Conservation (phyloP, 2,797 vertebrate species). For the Chloroceryle amazona region DNA sequence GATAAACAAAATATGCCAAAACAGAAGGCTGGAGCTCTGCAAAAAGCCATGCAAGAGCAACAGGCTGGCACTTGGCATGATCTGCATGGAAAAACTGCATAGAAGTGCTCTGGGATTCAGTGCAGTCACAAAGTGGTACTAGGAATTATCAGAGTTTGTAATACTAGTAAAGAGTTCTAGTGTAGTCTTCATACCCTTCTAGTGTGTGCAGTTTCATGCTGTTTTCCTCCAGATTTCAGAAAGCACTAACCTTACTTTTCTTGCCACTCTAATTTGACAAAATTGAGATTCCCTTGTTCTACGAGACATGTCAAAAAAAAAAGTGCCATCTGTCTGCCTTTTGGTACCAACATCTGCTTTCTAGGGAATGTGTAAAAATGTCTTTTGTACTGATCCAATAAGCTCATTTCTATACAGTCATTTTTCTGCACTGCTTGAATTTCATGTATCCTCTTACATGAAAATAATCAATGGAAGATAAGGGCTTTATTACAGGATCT, state of each 20-base stretch:
- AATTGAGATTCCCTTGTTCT: neutral
- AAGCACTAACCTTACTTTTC: neutral
- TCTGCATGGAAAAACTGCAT: neutral
- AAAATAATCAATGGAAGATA: neutral
- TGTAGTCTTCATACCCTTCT: too few relatives aligned
- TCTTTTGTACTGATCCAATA: neutral
- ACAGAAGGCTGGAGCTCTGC: neutral
- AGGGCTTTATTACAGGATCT: neutral
- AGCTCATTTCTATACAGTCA: fast-evolving
- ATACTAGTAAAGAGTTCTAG: neutral
- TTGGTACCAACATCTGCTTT: neutral
- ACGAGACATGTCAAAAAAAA: neutral
- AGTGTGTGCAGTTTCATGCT: fast-evolving
- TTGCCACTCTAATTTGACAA: neutral
- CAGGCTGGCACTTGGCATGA: neutral
- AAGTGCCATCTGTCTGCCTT: neutral
- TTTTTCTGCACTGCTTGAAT: neutral
- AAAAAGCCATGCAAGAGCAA: too few relatives aligned
- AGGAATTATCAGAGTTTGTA: neutral
- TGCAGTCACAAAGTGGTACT: neutral
- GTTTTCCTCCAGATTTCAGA: neutral
- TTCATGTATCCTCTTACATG: neutral
- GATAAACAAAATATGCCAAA: neutral
- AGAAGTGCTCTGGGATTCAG: neutral
- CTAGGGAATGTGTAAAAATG: neutral